Percentiles rank a stretch among this genome's conserved stretches.
Evolutionary conservation across 2,888 invertebrate species (phyloP).

Genomic region (Drosophila kuntzei): DNA sequence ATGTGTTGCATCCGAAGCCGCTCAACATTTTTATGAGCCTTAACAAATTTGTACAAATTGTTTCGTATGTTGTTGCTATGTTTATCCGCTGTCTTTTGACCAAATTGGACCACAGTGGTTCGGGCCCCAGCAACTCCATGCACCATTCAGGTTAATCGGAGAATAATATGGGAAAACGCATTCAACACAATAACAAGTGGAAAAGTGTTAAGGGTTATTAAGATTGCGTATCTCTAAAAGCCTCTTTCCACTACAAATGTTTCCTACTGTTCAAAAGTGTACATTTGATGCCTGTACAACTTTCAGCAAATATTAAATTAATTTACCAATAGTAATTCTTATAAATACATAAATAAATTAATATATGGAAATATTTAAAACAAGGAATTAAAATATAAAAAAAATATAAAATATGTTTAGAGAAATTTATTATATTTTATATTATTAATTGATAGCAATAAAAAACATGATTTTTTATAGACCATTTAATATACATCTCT

Average conservation of each 20-base stretch:
- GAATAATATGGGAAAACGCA: slow-evolving; percentile 33
- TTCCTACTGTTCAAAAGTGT: neutral
- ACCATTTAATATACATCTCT: too few species aligned
- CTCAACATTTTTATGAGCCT: slow-evolving; percentile 75
- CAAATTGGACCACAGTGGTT: slow-evolving; percentile 65
- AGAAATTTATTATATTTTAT: too few species aligned
- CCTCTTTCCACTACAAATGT: neutral
- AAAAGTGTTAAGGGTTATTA: slow-evolving; percentile 32
- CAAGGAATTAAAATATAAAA: too few species aligned
- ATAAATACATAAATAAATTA: too few species aligned
- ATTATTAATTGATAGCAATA: too few species aligned
- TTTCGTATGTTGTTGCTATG: slow-evolving; percentile 26
- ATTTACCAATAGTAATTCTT: too few species aligned
- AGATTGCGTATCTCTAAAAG: neutral
- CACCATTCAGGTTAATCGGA: slow-evolving; percentile 20
- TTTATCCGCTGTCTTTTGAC: slow-evolving; percentile 36
- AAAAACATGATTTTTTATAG: too few species aligned
- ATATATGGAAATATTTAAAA: too few species aligned
- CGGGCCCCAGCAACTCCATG: neutral
- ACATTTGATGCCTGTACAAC: neutral
- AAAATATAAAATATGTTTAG: too few species aligned
- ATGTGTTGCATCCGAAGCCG: slow-evolving; percentile 62
- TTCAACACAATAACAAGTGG: slow-evolving; percentile 33
- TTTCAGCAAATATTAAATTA: neutral
- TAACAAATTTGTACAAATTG: slow-evolving; percentile 79